Base-by-base conservation (phyloP, 2,797 vertebrate genomes). In the Harpagifer antarcticus region DNA sequence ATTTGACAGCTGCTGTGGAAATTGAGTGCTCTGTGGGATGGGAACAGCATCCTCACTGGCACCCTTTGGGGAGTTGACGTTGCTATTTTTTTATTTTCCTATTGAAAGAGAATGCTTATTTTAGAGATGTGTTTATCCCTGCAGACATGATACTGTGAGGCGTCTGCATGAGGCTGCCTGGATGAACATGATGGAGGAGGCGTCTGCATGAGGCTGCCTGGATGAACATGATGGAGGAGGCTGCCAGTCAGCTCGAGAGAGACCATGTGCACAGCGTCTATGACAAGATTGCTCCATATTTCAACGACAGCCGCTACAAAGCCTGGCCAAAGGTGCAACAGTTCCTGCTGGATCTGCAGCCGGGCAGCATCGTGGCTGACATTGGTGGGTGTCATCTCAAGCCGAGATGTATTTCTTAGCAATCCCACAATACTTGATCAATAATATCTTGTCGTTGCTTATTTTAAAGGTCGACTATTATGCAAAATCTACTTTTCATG, bases 251-350 rank as follows among this genome's bases (percentile, higher is more conserved):
- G 59, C 91, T 95, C 1, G 89, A 96, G 91, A 93, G 87, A 72
- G 93, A 95, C 23, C 92, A 95, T 16, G 88, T 96, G 84, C 94
- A 94, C 88, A 94, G 77, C 0, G 90, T 96, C 56, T 95, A 96
- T 15, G 94, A 96, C 92, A 96, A 93, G 92, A 96, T 95, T 6
- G 93, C 95, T 60, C 94, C 96, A 23, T 94, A 93, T 81, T 96
- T 96, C 89, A 96, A 90, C 11, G 94, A 96, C 79, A 79, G 87
- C 79, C 89, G 88, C 65, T 96, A 95, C 74, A 96, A 95, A 85
- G 94, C 95, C 70, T 95, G 95, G 95, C 94, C 95, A 3, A 95
- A 95, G 85, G 94, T 95, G 13, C 94, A 90, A 3, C 93, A 95
- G 87, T 96, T 96, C 81, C 93, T 97, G 69, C 90, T 95, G 83